Evolutionary conservation across 2,113 vertebrate genomes (phyloP).

Genomic region (Coptodon rendalli): DNA sequence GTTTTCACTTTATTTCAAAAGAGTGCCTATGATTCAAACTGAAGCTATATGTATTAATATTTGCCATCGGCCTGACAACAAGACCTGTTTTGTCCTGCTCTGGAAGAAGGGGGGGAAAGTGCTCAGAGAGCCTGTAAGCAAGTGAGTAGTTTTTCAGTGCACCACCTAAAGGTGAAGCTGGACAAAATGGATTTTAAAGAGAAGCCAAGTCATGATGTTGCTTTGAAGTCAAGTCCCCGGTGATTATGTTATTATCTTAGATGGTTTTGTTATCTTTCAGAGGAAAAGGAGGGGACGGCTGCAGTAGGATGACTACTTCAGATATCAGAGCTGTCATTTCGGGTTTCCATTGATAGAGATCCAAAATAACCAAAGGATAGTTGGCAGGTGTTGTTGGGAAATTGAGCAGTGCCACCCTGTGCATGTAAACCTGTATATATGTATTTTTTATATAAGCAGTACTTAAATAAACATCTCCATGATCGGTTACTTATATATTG

Average conservation of each 20-base stretch:
- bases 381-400: not conserved
- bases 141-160: not conserved
- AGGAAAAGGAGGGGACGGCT: slow-evolving; percentile 23
- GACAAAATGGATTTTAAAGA: not conserved
- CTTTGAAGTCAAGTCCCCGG: not conserved
- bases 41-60: slow-evolving; percentile 35
- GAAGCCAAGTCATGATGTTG: not conserved
- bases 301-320: not conserved
- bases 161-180: not conserved
- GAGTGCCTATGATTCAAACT: not conserved
- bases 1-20: not conserved
- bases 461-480: not conserved
- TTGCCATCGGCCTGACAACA: not conserved
- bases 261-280: slow-evolving; percentile 14
- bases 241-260: not conserved
- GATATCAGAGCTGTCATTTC: slow-evolving; percentile 6
- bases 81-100: not conserved
- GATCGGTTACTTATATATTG: not conserved
- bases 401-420: not conserved
- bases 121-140: not conserved
- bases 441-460: not conserved
- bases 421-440: not conserved
- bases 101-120: not conserved
- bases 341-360: not conserved
- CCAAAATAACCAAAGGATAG: not conserved